Evolutionary conservation across 2,888 invertebrate genomes (phyloP).

Genomic region (Himalopsyche tibetana): DNA sequence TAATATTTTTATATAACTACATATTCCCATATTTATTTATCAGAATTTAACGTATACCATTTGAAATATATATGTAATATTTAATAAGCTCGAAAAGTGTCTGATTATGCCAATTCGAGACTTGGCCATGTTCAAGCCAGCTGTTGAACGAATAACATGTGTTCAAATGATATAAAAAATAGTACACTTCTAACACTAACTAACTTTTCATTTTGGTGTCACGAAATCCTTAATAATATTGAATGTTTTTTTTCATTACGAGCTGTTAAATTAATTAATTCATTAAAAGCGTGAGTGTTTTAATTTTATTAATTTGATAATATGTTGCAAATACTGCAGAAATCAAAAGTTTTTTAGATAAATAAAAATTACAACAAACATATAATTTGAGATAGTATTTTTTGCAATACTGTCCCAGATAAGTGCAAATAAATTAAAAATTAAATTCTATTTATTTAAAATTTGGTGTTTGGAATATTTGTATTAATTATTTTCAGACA

Average conservation of each 20-base stretch:
- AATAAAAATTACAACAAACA: too few species aligned
- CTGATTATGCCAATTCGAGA: neutral
- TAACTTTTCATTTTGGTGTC: conserved; percentile 10
- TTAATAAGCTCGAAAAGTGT: neutral
- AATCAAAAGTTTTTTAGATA: too few species aligned
- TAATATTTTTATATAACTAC: neutral
- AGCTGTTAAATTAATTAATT: neutral
- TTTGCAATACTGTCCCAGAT: too few species aligned
- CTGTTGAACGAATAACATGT: neutral
- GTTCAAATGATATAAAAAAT: conserved; percentile 25
- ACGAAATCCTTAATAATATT: conserved; percentile 12
- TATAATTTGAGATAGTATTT: too few species aligned
- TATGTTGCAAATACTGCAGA: too few species aligned
- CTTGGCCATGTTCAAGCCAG: neutral
- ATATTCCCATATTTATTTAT: neutral
- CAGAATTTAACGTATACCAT: neutral
- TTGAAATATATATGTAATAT: neutral
- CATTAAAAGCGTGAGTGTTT: neutral
- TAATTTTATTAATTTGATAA: too few species aligned
- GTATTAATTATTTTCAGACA: too few species aligned
- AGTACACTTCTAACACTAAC: neutral
- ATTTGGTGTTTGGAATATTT: too few species aligned
- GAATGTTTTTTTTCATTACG: neutral
- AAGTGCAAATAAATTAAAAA: too few species aligned
- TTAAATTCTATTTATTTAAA: too few species aligned